Conservation (phyloP, 2,888 invertebrate genomes). For the Synergus itoensis region DNA sequence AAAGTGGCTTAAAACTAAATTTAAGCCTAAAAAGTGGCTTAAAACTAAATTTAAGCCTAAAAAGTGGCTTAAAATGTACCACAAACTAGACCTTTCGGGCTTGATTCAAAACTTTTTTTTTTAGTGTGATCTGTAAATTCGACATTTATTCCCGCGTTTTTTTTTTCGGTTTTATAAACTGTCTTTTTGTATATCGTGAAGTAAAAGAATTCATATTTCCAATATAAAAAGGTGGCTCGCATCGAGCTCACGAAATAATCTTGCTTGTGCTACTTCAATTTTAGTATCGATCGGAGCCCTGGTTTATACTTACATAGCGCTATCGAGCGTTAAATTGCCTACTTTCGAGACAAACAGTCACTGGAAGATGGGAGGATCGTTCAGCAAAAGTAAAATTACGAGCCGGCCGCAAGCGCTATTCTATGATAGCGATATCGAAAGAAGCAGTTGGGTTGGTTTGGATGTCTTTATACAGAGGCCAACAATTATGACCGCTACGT, state of each 20-base stretch:
- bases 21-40: too few species aligned
- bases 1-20: too few species aligned
- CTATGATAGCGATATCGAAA: conserved; percentile 16
- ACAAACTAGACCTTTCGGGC: too few species aligned
- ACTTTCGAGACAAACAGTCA: conserved; percentile 21
- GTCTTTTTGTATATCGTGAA: too few species aligned
- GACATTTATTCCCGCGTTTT: not conserved
- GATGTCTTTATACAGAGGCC: conserved; percentile 34
- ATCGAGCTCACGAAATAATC: not conserved
- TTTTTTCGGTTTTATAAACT: too few species aligned
- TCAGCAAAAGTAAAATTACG: conserved; percentile 24
- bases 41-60: too few species aligned
- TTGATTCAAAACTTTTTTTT: too few species aligned
- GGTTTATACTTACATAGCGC: conserved; percentile 36
- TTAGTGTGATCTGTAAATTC: too few species aligned
- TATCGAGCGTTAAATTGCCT: conserved; percentile 35
- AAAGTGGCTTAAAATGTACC: too few species aligned
- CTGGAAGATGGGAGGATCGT: conserved; percentile 5
- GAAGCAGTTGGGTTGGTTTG: conserved; percentile 16
- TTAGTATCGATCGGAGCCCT: conserved; percentile 14
- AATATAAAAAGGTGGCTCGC: not conserved
- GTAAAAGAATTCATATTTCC: not conserved
- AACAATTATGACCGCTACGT: conserved; percentile 37
- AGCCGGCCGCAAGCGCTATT: conserved; percentile 32
- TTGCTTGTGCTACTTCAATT: not conserved